Evolutionary conservation across 2,888 invertebrate species (phyloP).

Genomic region (Agrochola lychnidis): DNA sequence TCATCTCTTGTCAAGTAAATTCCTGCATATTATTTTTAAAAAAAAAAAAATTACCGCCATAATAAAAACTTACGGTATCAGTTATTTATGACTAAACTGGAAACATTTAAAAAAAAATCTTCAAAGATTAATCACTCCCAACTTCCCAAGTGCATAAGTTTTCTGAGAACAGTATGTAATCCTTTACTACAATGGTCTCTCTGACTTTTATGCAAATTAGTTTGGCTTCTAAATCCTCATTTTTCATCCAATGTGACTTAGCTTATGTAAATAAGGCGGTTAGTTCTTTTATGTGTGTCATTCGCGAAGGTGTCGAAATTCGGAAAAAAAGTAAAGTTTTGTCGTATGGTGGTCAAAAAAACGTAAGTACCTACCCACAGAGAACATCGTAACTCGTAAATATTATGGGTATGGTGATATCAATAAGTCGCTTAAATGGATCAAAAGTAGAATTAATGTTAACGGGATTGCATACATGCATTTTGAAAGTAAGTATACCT

Average conservation of each 20-base stretch:
- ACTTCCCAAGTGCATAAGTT: slow-evolving; percentile 1
- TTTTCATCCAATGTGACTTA: slow-evolving; percentile 7
- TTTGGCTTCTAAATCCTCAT: slow-evolving; percentile 11
- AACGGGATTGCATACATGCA: not conserved
- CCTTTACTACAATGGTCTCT: not conserved
- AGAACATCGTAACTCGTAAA: no score
- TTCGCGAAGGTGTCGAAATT: not conserved
- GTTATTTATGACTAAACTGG: not conserved
- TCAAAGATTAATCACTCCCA: slow-evolving; percentile 13
- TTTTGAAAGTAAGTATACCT: not conserved
- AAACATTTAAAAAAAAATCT: not conserved
- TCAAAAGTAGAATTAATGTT: not conserved
- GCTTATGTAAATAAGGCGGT: slow-evolving; percentile 13
- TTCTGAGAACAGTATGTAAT: slow-evolving; percentile 15
- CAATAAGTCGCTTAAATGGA: not conserved
- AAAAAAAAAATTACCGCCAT: not conserved
- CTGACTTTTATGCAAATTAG: not conserved
- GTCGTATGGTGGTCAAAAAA: not conserved
- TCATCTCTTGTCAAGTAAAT: not conserved
- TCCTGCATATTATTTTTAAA: not conserved
- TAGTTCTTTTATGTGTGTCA: slow-evolving; percentile 14
- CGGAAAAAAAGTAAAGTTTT: not conserved
- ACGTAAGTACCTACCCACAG: no score
- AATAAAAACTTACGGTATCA: not conserved
- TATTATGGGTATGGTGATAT: not conserved